Evolutionary conservation across 2,113 vertebrate genomes (phyloP).

Genomic region (Dascyllus trimaculatus): DNA sequence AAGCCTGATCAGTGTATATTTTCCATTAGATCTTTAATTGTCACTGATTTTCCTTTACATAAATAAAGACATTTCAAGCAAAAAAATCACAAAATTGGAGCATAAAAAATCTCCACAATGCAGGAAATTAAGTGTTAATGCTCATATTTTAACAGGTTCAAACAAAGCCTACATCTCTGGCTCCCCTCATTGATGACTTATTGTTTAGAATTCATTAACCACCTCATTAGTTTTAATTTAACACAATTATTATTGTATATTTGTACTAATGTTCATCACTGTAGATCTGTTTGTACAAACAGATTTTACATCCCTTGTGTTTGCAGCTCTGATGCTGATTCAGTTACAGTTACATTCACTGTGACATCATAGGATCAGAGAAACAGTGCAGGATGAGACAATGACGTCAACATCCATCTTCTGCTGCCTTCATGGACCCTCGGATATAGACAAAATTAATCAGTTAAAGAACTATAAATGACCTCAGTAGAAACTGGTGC

Average conservation of each 20-base stretch:
- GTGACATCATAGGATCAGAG: slow-evolving; percentile 13
- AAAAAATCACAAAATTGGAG: too few relatives aligned
- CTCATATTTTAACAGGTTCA: too few relatives aligned
- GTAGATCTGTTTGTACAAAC: not conserved
- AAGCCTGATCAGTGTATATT: too few relatives aligned
- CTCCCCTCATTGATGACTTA: too few relatives aligned
- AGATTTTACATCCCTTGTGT: not conserved
- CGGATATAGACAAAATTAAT: not conserved
- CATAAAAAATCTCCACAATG: too few relatives aligned
- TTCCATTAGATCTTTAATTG: too few relatives aligned
- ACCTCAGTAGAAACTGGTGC: not conserved
- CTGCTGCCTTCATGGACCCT: not conserved
- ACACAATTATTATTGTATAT: not conserved
- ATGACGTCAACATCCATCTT: slow-evolving; percentile 13
- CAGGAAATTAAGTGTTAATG: too few relatives aligned
- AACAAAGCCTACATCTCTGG: too few relatives aligned
- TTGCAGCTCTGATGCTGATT: slow-evolving; percentile 11
- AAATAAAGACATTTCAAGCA: too few relatives aligned
- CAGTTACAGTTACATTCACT: not conserved
- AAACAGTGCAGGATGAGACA: not conserved
- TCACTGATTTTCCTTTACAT: too few relatives aligned
- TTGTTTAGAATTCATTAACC: not conserved
- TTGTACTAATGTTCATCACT: not conserved
- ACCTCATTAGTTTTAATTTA: not conserved
- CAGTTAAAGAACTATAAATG: not conserved